Evolutionary conservation across 2,797 vertebrate genomes (phyloP).

Genomic region (Philypnodon macrostomus): DNA sequence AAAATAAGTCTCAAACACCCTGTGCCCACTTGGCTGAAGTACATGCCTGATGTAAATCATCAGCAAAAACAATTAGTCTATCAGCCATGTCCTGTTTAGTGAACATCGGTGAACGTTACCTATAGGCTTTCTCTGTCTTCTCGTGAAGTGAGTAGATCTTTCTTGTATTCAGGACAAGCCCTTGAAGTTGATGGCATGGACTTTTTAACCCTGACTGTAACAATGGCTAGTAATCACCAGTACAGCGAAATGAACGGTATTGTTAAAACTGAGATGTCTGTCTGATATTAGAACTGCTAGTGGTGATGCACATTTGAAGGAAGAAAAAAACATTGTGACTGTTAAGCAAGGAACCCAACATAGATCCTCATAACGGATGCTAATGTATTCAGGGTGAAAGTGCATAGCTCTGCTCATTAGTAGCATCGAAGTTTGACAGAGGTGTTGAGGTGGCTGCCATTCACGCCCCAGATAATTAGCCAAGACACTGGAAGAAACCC

Average conservation of each 20-base stretch:
- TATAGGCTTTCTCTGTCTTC: too few species aligned
- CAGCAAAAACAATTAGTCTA: too few species aligned
- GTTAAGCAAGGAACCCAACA: constrained; percentile 32
- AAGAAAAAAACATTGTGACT: constrained; percentile 3
- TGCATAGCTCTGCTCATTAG: constrained; percentile 57
- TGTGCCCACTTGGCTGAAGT: too few species aligned
- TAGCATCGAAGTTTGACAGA: constrained; percentile 48
- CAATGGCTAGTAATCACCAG: not conserved
- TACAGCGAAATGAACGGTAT: not conserved
- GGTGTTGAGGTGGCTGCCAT: constrained; percentile 56
- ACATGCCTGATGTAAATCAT: too few species aligned
- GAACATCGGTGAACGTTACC: too few species aligned
- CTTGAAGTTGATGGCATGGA: too few species aligned
- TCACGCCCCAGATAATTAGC: constrained; percentile 54
- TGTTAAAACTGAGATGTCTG: not conserved
- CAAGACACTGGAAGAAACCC: too few species aligned
- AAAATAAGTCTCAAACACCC: too few species aligned
- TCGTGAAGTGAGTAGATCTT: too few species aligned
- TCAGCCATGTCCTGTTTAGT: too few species aligned
- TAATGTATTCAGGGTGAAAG: constrained; percentile 62
- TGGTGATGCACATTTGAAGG: constrained; percentile 12
- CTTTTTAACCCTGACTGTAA: too few species aligned
- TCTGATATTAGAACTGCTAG: not conserved
- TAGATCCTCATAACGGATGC: constrained; percentile 43
- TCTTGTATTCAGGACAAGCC: too few species aligned